Evolutionary conservation across 1,140 invertebrate genomes (phyloP), one percentile per base, ranked within the genome.

Genomic region (Drosophila yakuba): DNA sequence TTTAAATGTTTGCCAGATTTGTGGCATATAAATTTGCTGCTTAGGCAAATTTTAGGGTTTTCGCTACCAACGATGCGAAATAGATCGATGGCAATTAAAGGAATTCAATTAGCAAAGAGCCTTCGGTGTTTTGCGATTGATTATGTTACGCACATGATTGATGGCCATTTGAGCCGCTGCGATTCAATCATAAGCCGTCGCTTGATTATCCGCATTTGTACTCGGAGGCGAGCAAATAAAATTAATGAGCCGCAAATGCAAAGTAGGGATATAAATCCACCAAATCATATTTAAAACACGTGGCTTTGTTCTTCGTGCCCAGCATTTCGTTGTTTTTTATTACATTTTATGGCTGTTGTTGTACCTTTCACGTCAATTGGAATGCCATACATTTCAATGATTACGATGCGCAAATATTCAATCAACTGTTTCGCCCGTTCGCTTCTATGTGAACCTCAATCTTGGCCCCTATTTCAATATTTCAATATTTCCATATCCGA

Each of bases 351-450:
- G 59, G 45, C 39, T 17, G 23, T 41, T 60, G 48, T 61, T 47
- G 67, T 73, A 54, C 67, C 56, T 73, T 74, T 73, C 43, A 73
- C 68, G 41, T 74, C 68, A 62, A 74, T 73, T 73, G 71, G 68
- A 74, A 74, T 74, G 68, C 68, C 71, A 73, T 61, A 74, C 68
- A 74, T 73, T 68, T 76, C 32, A 68, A 67, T 76, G 71, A 74
- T 74, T 74, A 64, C 71, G 43, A 38, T 47, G 69, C 51, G 71
- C 71, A 74, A 74, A 74, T 74, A 74, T 64, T 74, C 72, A 74
- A 74, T 74, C 72, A 74, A 74, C 72, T 74, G 72, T 57, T 64
- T 64, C 74, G 59, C 36, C 50, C 55, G 56, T 35, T 60, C 43
- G 43, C 8, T 23, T 54, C 44, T 68, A 68, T 66, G 12, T 23